Evolutionary conservation across 2,888 invertebrate species (phyloP), one percentile per base, ranked within the genome.

Genomic region (Andrena camellia): DNA sequence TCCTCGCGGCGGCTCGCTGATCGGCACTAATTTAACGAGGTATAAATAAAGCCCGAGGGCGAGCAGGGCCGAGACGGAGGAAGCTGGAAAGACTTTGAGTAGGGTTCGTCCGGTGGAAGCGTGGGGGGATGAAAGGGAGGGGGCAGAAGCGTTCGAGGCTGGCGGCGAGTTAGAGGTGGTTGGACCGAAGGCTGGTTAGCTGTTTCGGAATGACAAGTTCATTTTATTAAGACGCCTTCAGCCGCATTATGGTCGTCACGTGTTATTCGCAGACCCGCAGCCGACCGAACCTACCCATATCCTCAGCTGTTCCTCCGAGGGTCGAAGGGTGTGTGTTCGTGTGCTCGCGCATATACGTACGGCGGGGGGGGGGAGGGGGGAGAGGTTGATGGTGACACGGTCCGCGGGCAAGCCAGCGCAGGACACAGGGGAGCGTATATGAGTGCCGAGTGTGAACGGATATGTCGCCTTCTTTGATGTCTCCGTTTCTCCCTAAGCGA

Each of bases 391-490:
- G 83, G 85, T 83, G 78, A 78, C 79, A 88, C 78, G 83, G 73
- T 84, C 81, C 85, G 85, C 88, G 83, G 72, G 77, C 84, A 26
- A 86, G 29, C 66, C 77, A 70, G 73, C 76, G 64, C 77, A 83
- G 59, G 81, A 83, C 88, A 86, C 63, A 63, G 72, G 84, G 80
- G 83, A 86, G 81, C 84, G 67, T 84, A 86, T 89, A 90, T 78
- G 88, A 89, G 86, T 81, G 89, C 81, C 88, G 90, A 93, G 93
- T 92, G 93, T 91, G 92, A 93, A 93, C 93, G 93, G 93, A 93
- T 93, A 92, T 92, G 93, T 92, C 92, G 92, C 91, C 80, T 91
- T 90, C 93, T 93, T 93, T 93, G 93, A 93, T 93, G 91, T 93
- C 90, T 89, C 90, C 87, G 83, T 87, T 77, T 70, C 54, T 81